A percentile compares a stretch with the other conserved stretches of the same genome.
Conservation (phyloP, 2,113 vertebrate species). For the Trichechus manatus region DNA sequence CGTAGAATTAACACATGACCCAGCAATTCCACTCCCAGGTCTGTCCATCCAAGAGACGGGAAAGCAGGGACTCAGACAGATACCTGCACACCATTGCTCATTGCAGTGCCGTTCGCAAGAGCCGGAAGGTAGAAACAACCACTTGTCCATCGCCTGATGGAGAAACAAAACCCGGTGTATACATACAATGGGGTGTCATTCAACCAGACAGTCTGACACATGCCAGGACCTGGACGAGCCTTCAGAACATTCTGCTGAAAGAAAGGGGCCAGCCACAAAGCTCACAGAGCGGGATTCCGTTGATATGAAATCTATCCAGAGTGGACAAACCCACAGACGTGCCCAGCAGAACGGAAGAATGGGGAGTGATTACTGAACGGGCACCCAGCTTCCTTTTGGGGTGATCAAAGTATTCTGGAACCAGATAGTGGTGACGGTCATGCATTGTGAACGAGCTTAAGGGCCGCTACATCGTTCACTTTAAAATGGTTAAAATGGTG, state of each 20-base stretch:
- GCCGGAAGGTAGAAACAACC: neutral
- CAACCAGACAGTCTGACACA: accelerated
- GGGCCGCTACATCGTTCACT: neutral
- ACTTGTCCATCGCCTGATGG: accelerated
- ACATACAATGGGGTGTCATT: accelerated
- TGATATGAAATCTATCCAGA: accelerated
- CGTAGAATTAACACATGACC: accelerated
- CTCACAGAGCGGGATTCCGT: accelerated
- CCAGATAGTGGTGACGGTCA: accelerated
- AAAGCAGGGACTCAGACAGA: neutral
- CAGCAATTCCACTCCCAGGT: accelerated
- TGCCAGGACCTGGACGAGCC: accelerated
- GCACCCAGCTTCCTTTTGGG: accelerated
- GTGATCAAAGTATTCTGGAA: no score
- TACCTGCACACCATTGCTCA: accelerated
- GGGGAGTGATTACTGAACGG: no score
- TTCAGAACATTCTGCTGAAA: accelerated
- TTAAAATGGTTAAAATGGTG: accelerated
- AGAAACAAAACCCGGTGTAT: accelerated
- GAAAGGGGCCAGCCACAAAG: neutral
- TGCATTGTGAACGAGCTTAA: no score
- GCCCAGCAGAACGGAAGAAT: accelerated
- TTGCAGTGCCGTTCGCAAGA: accelerated
- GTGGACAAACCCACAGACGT: accelerated
- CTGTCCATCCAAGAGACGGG: neutral